A percentile compares a stretch with the other conserved stretches of the same genome.
These are phyloP conservation scores for Macrophya annulata DNA, from an alignment of 2,888 invertebrate species.

Conservation along the genomic window DNA sequence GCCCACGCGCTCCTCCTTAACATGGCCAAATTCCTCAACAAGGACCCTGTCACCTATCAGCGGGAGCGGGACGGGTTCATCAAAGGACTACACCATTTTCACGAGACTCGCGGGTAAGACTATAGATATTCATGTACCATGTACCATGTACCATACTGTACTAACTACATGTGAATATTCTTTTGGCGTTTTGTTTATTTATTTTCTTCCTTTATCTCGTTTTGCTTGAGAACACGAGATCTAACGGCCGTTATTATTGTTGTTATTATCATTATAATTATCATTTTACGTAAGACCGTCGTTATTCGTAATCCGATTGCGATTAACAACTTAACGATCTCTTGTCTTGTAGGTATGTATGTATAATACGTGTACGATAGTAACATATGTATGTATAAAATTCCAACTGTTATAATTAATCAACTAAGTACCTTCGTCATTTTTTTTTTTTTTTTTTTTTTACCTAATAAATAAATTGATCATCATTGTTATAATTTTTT, in stretches of 20 bases:
- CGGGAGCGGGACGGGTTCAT: constrained; percentile 91
- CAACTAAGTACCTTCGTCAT: not conserved
- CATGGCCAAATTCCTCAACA: constrained; percentile 85
- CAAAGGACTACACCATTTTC: constrained; percentile 93
- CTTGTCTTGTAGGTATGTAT: not conserved
- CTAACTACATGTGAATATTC: not conserved
- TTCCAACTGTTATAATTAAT: not conserved
- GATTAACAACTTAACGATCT: not conserved
- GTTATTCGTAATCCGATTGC: constrained; percentile 35
- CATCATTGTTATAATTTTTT: not conserved
- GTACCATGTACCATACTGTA: constrained; percentile 1
- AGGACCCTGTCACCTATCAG: constrained; percentile 88
- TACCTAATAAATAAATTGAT: not conserved
- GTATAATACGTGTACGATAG: not conserved
- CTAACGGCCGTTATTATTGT: constrained; percentile 25
- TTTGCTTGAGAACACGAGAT: not conserved
- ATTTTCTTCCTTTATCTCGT: not conserved
- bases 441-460: not conserved
- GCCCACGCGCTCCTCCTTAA: constrained; percentile 68
- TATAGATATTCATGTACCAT: not conserved
- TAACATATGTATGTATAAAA: not conserved
- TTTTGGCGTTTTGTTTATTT: not conserved
- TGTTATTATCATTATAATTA: not conserved
- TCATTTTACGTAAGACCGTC: constrained; percentile 15
- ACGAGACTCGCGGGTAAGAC: constrained; percentile 94